Percentiles rank a stretch among this genome's conserved stretches.
phyloP scores from a whole-genome alignment of 1,140 invertebrate species.

The Neotoxoptera formosana region DNA sequence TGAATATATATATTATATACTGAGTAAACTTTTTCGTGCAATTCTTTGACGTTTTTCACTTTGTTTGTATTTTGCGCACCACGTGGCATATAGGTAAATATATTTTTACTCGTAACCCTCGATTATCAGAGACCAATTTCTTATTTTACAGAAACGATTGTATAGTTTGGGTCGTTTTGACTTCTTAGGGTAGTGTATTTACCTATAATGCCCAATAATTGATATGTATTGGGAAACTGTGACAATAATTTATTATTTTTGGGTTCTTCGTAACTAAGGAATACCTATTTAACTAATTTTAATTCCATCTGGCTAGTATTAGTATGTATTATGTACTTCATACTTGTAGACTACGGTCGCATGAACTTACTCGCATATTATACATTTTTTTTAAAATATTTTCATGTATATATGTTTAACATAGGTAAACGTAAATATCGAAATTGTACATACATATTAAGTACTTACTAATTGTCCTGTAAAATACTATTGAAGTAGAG shows the following conservation, averaged over 20 bases:
- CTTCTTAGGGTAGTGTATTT: neutral
- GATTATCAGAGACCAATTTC: neutral
- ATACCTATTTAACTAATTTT: slow-evolving; percentile 11
- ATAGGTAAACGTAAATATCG: too few species aligned
- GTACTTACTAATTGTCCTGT: neutral
- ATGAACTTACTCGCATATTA: too few species aligned
- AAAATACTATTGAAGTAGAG: neutral
- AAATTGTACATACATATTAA: neutral
- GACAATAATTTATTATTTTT: neutral
- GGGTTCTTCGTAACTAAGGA: neutral
- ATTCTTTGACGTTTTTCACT: neutral
- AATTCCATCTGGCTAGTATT: too few species aligned
- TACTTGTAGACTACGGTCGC: too few species aligned
- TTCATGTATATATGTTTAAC: too few species aligned
- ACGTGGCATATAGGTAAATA: neutral
- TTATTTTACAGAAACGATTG: neutral
- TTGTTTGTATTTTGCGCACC: neutral
- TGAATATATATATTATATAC: neutral
- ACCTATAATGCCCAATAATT: neutral
- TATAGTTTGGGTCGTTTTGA: neutral
- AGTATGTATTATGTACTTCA: too few species aligned
- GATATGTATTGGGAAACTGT: neutral
- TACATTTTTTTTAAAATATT: too few species aligned
- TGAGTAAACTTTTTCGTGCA: neutral
- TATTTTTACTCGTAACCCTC: neutral